phyloP scores from a whole-genome alignment of 1,140 invertebrate species.

The Gonioctena quinquepunctata region DNA sequence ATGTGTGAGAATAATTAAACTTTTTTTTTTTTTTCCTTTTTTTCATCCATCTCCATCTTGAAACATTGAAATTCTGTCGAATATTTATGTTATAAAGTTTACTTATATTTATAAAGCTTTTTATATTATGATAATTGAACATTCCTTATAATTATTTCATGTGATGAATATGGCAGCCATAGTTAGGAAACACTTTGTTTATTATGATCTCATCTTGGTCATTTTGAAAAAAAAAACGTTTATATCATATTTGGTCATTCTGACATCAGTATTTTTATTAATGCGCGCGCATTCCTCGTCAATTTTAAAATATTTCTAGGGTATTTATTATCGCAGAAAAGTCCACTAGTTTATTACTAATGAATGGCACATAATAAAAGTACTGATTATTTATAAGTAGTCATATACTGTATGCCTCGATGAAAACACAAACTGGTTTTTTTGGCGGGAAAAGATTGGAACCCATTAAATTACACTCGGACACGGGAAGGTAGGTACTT shows the following conservation, averaged over 20 bases:
- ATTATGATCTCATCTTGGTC: slow-evolving; percentile 12
- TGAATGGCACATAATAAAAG: slow-evolving; percentile 2
- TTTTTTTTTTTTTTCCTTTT: no score
- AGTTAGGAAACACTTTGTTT: not conserved
- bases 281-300: not conserved
- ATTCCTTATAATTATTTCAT: slow-evolving; percentile 8
- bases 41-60: slow-evolving; percentile 4
- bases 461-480: no score
- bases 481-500: no score
- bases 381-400: slow-evolving; percentile 10
- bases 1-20: no score
- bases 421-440: no score
- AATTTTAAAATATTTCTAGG: not conserved
- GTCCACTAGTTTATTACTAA: not conserved
- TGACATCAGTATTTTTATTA: slow-evolving; percentile 1
- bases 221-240: not conserved
- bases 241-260: not conserved
- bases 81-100: not conserved
- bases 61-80: no score
- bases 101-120: not conserved
- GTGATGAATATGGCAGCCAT: slow-evolving; percentile 19
- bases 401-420: not conserved
- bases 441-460: no score
- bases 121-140: not conserved
- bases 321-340: slow-evolving; percentile 1